Conservation (phyloP, 1,140 invertebrate genomes). For the Leptinotarsa lineolata region DNA sequence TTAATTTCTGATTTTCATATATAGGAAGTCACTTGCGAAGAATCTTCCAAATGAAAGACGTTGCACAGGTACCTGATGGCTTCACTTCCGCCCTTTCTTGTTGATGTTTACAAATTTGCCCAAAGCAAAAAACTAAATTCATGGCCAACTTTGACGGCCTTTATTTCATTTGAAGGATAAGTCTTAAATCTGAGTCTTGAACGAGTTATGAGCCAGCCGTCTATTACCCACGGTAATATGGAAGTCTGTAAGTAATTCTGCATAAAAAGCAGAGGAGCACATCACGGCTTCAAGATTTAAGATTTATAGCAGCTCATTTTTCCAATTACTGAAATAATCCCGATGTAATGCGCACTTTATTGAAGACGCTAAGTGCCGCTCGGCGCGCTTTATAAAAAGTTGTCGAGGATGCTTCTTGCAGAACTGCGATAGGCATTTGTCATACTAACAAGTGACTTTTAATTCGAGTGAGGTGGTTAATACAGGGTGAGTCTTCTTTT, state of each 20-base stretch:
- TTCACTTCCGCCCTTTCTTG: too few relatives aligned
- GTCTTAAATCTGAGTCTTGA: background rate
- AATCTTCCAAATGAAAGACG: too few relatives aligned
- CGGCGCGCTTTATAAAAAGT: conserved; percentile 19
- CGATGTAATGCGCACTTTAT: background rate
- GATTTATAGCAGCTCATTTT: conserved; percentile 16
- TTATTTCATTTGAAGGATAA: background rate
- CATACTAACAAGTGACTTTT: conserved; percentile 1
- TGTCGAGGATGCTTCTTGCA: conserved; percentile 15
- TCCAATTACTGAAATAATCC: conserved; percentile 20
- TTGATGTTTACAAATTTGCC: too few relatives aligned
- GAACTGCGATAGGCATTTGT: conserved; percentile 18
- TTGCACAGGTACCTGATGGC: too few relatives aligned
- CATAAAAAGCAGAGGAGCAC: conserved; percentile 15
- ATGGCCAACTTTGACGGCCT: background rate
- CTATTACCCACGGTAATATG: conserved; percentile 18
- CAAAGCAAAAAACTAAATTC: background rate
- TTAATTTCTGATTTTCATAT: too few relatives aligned
- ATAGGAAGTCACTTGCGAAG: too few relatives aligned
- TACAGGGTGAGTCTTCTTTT: background rate
- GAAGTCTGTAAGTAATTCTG: conserved; percentile 12
- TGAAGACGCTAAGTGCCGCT: background rate
- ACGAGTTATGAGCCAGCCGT: background rate
- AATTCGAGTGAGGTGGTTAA: background rate
- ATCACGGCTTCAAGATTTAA: conserved; percentile 17